Evolutionary conservation across 2,113 vertebrate genomes (phyloP), one percentile per base, ranked within the genome.

Genomic region (Panthera leo): DNA sequence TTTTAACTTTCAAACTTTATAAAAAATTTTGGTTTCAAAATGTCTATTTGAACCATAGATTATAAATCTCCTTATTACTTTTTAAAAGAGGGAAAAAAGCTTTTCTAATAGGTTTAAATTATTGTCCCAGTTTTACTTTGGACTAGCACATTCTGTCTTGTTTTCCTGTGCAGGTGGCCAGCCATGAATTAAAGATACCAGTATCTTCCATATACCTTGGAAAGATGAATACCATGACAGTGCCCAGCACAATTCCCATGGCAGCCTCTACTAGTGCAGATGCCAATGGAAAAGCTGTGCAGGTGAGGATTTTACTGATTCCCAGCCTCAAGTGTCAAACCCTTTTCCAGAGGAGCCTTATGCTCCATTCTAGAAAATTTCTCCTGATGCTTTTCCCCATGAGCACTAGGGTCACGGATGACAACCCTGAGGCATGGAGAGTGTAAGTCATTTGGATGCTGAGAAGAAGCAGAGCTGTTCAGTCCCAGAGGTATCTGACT

Each of bases 231-330:
- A 99, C 99, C 34, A 85, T 79, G 93, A 98, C 98, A 0, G 98
- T 99, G 45, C 99, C 99, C 92, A 99, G 99, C 98, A 98, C 99
- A 1, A 97, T 96, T 51, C 98, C 98, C 6, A 98, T 99, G 0
- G 99, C 61, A 0, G 99, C 98, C 5, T 99, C 99, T 82, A 98
- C 98, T 31, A 99, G 99, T 34, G 99, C 99, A 0, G 99, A 99
- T 48, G 98, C 99, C 97, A 99, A 99, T n/a, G 99, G 99, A 95
- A 99, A 99, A 99, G 99, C 99, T 19, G 98, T 99, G 87, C 99
- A 99, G 99, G 99, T 99, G n/a, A 63, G 25, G 25, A 27, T 4
- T 19, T 76, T n/a, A 25, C 67, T 42, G 51, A 61, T n/a, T 45
- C n/a, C 23, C 5, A 82, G 3, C 58, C 14, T 67, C 53, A 45